phyloP scores from a whole-genome alignment of 1,140 invertebrate species.

The Drosophila nannoptera region DNA sequence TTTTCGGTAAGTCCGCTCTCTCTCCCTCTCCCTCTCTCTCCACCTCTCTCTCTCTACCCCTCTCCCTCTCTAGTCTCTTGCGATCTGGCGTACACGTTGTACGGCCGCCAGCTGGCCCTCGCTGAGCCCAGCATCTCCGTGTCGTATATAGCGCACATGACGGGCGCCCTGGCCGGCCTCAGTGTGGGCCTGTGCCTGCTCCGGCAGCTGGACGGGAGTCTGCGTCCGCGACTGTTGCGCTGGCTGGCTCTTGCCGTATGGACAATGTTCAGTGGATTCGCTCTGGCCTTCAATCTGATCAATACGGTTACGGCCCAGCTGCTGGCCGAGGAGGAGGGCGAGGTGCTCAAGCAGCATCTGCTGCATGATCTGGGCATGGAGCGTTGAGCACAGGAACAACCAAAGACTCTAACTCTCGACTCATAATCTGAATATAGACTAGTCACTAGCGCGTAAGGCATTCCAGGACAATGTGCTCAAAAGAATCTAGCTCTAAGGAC shows the following conservation, averaged over 20 bases:
- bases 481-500: slow-evolving; percentile 25
- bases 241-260: slow-evolving; percentile 96
- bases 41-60: too few relatives aligned
- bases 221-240: slow-evolving; percentile 95
- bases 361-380: slow-evolving; percentile 74
- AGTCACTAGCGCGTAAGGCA: slow-evolving; percentile 59
- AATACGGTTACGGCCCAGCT: slow-evolving; percentile 81
- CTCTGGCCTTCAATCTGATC: slow-evolving; percentile 93
- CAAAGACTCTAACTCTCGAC: slow-evolving; percentile 48
- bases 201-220: slow-evolving; percentile 95
- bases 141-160: slow-evolving; percentile 96
- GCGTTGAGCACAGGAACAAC: slow-evolving; percentile 22
- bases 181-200: slow-evolving; percentile 93
- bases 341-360: slow-evolving; percentile 71
- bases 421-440: slow-evolving; percentile 58
- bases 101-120: slow-evolving; percentile 89
- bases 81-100: slow-evolving; percentile 95
- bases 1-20: slow-evolving; percentile 88
- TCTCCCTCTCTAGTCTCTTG: slow-evolving; percentile 85
- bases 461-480: slow-evolving; percentile 67
- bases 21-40: neutral
- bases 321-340: slow-evolving; percentile 70
- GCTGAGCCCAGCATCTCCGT: slow-evolving; percentile 88
- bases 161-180: slow-evolving; percentile 92
- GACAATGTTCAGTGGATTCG: slow-evolving; percentile 93